Base-by-base conservation (phyloP, 2,113 vertebrate species). In the Galbula dea region DNA sequence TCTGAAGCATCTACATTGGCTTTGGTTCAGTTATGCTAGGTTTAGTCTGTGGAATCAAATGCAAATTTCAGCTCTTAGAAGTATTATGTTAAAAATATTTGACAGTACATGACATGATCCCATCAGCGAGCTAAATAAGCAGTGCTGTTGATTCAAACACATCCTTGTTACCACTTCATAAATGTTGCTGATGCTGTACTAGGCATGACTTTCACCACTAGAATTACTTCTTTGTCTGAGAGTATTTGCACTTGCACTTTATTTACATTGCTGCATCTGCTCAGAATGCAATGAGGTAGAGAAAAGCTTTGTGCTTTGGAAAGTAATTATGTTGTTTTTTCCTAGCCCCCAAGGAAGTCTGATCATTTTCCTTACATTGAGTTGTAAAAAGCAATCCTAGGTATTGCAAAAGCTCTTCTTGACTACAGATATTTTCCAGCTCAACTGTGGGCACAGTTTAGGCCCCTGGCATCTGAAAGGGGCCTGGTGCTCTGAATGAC, bases 11-110 rank as follows among this genome's bases (percentile, higher is more conserved):
- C 80, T 84, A 84, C n/a, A 11, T 8, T 92, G 91, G 51, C 82
- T 90, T 74, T 63, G 91, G 23, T 74, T 87, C 82, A 87, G 93
- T 93, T 92, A 22, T 11, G 76, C 67, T 83, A 78, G 46, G 61
- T 74, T 89, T 49, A 74, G 34, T 55, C 65, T 83, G 48, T 83
- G 76, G 80, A 94, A 91, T 83, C 83, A 86, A 95, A 67, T 0
- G 8, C 55, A 67, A 59, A 83, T 83, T 91, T 92, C 43, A 66
- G 65, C 84, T 80, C 23, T 63, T 88, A 71, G 55, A 63, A 77
- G 75, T 21, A 74, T 61, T 90, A 61, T 3, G 22, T 87, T 87
- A 66, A 81, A 92, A 76, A 41, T 69, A 82, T 82, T 76, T 82
- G 81, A 57, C 81, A 85, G 81, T 41, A 85, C 6, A 24, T 76